A percentile compares a stretch with the other conserved stretches of the same genome.
phyloP scores from a whole-genome alignment of 2,113 vertebrate species.

The Eudyptes chrysolophus region DNA sequence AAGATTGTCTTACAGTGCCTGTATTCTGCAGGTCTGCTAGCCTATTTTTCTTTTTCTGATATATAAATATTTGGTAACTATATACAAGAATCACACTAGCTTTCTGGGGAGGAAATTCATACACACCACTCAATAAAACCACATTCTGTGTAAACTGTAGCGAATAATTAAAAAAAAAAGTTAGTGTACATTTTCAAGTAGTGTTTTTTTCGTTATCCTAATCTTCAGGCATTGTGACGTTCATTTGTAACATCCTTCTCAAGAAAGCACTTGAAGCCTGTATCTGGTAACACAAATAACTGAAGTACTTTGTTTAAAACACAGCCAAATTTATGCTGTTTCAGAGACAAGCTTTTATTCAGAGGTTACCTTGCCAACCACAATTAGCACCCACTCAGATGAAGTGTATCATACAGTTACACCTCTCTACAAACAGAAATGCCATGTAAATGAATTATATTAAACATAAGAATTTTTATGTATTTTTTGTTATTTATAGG shows the following conservation, averaged over 20 bases:
- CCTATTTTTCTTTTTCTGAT: background rate
- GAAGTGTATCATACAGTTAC: background rate
- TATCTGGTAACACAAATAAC: background rate
- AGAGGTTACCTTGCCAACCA: constrained; percentile 28
- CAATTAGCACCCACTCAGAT: background rate
- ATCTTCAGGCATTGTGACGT: background rate
- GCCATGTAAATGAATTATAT: background rate
- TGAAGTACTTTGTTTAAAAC: background rate
- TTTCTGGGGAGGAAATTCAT: background rate
- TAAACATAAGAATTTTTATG: background rate
- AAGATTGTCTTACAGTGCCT: background rate
- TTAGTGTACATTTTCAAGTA: background rate
- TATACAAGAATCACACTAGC: background rate
- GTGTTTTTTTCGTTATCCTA: background rate
- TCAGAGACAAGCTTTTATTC: background rate
- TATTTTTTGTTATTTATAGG: background rate
- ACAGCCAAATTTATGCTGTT: background rate
- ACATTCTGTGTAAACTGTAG: background rate
- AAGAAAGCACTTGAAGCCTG: background rate
- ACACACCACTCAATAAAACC: background rate
- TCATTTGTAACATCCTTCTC: background rate
- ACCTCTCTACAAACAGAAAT: background rate
- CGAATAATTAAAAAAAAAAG: background rate
- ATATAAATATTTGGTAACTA: background rate
- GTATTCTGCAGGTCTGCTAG: background rate